Evolutionary conservation across 2,113 vertebrate species (phyloP).

Genomic region (Rattus rattus): DNA sequence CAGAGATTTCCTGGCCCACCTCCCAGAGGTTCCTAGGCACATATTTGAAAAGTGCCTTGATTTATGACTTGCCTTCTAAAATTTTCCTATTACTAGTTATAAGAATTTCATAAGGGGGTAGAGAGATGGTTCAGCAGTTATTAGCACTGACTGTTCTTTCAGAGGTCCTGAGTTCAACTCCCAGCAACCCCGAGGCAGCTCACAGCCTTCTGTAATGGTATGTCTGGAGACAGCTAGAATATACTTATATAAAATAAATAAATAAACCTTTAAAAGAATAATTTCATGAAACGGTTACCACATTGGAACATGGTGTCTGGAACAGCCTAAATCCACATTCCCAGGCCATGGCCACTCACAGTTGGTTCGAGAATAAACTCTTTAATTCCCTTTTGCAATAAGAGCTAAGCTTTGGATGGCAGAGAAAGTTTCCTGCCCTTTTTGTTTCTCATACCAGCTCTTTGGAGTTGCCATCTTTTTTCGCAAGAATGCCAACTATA

Average conservation of each 20-base stretch:
- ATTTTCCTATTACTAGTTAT: neutral
- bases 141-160: too few species aligned
- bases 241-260: too few species aligned
- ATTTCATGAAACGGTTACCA: neutral
- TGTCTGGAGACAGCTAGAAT: too few species aligned
- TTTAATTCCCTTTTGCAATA: neutral
- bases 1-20: neutral
- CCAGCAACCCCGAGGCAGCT: too few species aligned
- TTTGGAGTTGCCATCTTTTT: neutral
- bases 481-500: neutral
- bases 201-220: too few species aligned
- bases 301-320: too few species aligned
- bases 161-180: too few species aligned
- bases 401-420: neutral
- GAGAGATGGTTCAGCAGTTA: too few species aligned
- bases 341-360: neutral
- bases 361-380: neutral
- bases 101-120: neutral
- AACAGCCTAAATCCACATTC: neutral
- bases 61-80: neutral
- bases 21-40: neutral
- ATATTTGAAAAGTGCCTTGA: neutral
- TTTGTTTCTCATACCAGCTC: neutral
- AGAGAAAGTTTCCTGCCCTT: neutral
- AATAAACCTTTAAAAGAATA: too few species aligned